Evolutionary conservation across 2,113 vertebrate species (phyloP).

Genomic region (Crotalus viridis): DNA sequence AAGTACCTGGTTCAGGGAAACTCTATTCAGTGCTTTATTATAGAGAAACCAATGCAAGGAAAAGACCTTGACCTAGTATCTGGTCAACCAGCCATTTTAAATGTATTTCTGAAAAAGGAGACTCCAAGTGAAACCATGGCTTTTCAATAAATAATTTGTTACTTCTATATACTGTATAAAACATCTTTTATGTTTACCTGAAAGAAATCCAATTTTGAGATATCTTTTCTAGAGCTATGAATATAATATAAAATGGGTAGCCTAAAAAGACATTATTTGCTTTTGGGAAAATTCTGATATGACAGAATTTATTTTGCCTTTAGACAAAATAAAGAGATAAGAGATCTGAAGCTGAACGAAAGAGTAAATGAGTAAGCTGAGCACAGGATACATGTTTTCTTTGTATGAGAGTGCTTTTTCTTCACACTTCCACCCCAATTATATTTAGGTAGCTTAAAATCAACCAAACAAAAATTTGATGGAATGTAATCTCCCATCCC

Average conservation of each 20-base stretch:
- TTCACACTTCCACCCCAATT: neutral
- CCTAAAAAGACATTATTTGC: neutral
- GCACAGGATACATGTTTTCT: neutral
- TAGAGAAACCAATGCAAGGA: constrained; percentile 6
- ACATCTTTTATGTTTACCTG: neutral
- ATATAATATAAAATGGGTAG: constrained; percentile 9
- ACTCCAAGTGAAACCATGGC: neutral
- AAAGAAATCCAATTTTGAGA: constrained; percentile 12
- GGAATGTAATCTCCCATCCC: neutral
- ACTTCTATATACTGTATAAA: neutral
- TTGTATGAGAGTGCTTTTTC: neutral
- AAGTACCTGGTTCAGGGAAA: neutral
- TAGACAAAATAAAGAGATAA: neutral
- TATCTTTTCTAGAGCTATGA: constrained; percentile 4
- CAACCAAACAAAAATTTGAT: neutral
- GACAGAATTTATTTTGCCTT: neutral
- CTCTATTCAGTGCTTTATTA: neutral
- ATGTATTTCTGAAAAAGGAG: neutral
- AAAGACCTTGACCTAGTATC: neutral
- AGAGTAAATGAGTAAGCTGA: neutral
- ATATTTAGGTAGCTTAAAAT: neutral
- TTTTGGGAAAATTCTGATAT: neutral
- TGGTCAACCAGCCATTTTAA: constrained; percentile 23
- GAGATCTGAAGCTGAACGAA: neutral
- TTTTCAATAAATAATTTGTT: neutral